Evolutionary conservation across 92 coral and sea anemone species (phyloP).

Genomic region (Anthopleura xanthogrammica): DNA sequence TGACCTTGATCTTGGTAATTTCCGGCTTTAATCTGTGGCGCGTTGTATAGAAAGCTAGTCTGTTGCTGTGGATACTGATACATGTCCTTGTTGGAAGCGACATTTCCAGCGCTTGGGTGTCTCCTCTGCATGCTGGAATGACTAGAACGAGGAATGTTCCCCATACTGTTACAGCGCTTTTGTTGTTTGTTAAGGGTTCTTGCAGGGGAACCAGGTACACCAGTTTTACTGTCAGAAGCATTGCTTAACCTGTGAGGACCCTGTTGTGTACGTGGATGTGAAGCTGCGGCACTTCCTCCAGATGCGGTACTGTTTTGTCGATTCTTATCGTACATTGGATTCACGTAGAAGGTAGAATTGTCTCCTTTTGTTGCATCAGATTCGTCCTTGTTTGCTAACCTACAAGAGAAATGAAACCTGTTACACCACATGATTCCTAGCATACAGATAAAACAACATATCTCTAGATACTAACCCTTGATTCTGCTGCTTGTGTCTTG

Average conservation of each 20-base stretch:
- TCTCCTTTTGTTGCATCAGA: slow-evolving; percentile 44
- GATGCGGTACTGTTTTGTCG: slow-evolving; percentile 28
- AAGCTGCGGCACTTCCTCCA: not conserved
- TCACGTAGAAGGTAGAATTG: slow-evolving; percentile 47
- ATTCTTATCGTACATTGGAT: slow-evolving; percentile 55
- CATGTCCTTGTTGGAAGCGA: slow-evolving; percentile 24
- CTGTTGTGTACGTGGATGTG: slow-evolving; percentile 6
- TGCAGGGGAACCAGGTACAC: slow-evolving; percentile 17
- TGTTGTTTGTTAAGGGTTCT: slow-evolving; percentile 28
- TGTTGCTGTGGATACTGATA: slow-evolving; percentile 30
- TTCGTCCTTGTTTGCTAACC: slow-evolving; percentile 47
- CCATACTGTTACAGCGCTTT: slow-evolving; percentile 49
- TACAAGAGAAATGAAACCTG: slow-evolving; percentile 1
- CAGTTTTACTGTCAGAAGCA: slow-evolving; percentile 31
- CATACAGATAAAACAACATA: not conserved
- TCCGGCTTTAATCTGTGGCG: slow-evolving; percentile 19
- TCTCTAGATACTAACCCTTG: slow-evolving; percentile 31
- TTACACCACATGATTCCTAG: not conserved
- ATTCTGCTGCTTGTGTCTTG: slow-evolving; percentile 36
- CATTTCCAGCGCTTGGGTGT: slow-evolving; percentile 71
- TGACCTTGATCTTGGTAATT: slow-evolving; percentile 28
- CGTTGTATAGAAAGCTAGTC: slow-evolving; percentile 13
- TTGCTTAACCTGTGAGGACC: slow-evolving; percentile 31
- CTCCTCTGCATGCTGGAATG: slow-evolving; percentile 39
- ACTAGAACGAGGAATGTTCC: slow-evolving; percentile 53